phyloP scores from a whole-genome alignment of 2,113 vertebrate genomes.

The Dasyornis broadbenti region DNA sequence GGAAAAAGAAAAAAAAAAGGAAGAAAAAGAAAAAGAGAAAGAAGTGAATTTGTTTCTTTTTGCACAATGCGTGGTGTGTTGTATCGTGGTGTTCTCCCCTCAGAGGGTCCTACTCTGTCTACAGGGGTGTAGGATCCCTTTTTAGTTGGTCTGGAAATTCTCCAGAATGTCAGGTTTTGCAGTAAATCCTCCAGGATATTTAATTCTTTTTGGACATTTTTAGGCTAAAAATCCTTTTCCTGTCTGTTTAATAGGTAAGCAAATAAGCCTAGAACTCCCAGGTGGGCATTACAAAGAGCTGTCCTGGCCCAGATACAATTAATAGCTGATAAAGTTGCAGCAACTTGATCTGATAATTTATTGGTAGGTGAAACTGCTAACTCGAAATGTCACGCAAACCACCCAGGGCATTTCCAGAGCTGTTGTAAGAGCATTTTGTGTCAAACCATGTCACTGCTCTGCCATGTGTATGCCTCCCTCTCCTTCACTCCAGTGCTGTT shows the following conservation, averaged over 20 bases:
- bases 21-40: fast-evolving
- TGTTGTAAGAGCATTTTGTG: not conserved
- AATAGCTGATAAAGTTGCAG: not conserved
- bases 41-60: not conserved
- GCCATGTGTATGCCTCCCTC: not conserved
- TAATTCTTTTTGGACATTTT: not conserved
- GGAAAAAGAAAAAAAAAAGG: too few relatives aligned
- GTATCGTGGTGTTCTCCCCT: not conserved
- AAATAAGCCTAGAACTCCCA: not conserved
- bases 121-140: not conserved
- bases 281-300: not conserved
- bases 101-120: not conserved
- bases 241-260: not conserved
- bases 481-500: not conserved
- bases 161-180: not conserved
- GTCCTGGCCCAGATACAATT: not conserved
- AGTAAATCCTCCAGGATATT: not conserved
- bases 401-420: not conserved
- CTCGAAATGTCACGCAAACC: not conserved
- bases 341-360: not conserved
- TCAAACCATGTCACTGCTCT: not conserved
- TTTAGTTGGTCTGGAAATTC: not conserved
- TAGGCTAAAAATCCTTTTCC: not conserved
- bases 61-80: not conserved
- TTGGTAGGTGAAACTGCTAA: not conserved